Conservation (phyloP, 2,888 invertebrate genomes). For the Charanyca ferruginea region DNA sequence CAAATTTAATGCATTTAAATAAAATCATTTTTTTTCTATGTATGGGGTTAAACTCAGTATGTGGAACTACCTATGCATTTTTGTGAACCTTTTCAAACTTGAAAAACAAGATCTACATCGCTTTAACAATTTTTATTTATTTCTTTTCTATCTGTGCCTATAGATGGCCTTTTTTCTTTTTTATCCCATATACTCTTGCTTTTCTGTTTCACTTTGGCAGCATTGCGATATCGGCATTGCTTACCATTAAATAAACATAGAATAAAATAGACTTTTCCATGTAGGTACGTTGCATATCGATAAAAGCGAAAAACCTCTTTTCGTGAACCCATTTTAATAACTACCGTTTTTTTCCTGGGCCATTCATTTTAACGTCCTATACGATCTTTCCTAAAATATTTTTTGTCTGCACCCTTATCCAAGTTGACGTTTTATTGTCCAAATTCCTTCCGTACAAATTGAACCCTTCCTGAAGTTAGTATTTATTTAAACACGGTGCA, state of each 20-base stretch:
- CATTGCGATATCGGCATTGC: too few species aligned
- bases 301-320: background rate
- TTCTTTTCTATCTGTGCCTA: too few species aligned
- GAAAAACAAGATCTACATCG: too few species aligned
- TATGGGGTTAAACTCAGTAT: slow-evolving; percentile 34
- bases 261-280: background rate
- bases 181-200: too few species aligned
- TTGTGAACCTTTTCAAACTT: background rate
- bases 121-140: too few species aligned
- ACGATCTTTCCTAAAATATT: slow-evolving; percentile 8
- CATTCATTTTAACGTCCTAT: slow-evolving; percentile 5
- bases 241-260: too few species aligned
- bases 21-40: slow-evolving; percentile 43
- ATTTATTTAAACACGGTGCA: slow-evolving; percentile 52
- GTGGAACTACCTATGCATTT: slow-evolving; percentile 12
- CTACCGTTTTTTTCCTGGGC: background rate
- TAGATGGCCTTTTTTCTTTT: too few species aligned
- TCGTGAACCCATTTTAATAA: background rate
- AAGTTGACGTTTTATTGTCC: slow-evolving; percentile 42
- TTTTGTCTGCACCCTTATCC: slow-evolving; percentile 42
- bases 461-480: slow-evolving; percentile 71
- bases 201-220: too few species aligned
- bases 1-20: slow-evolving; percentile 55
- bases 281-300: too few species aligned
- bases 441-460: slow-evolving; percentile 69